Conservation (phyloP, 2,113 vertebrate genomes). For the Lophotis ruficrista region DNA sequence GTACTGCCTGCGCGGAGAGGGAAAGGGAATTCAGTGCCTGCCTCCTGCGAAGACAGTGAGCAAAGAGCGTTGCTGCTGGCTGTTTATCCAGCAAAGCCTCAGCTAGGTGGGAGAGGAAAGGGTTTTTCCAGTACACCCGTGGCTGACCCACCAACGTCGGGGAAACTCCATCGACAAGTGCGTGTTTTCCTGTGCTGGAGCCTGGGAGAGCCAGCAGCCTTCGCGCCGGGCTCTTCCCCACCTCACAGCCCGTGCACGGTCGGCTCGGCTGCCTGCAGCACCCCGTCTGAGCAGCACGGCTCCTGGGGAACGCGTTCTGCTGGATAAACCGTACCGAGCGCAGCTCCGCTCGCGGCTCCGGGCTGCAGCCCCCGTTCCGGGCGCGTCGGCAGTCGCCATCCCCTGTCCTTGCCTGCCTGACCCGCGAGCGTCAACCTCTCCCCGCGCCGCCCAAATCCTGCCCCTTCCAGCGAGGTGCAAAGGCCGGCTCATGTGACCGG, state of each 20-base stretch:
- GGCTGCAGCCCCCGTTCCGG: neutral
- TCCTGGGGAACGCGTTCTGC: rapidly evolving
- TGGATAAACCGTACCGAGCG: rapidly evolving
- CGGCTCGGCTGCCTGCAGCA: neutral
- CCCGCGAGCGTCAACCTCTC: conserved; percentile 22
- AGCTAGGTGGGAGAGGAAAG: neutral
- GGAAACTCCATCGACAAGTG: rapidly evolving
- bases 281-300: neutral
- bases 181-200: too few species aligned
- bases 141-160: rapidly evolving
- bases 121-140: neutral
- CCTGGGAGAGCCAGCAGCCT: rapidly evolving
- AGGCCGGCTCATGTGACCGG: conserved; percentile 63
- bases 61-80: neutral
- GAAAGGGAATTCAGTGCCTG: neutral
- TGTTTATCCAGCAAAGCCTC: rapidly evolving
- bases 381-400: rapidly evolving
- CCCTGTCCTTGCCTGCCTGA: neutral
- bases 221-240: rapidly evolving
- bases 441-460: conserved; percentile 5
- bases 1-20: neutral
- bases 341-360: rapidly evolving
- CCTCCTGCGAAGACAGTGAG: neutral
- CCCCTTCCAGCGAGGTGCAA: conserved; percentile 48
- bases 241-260: neutral